Conservation (phyloP, 1,140 invertebrate species). For the Batillaria attramentaria region DNA sequence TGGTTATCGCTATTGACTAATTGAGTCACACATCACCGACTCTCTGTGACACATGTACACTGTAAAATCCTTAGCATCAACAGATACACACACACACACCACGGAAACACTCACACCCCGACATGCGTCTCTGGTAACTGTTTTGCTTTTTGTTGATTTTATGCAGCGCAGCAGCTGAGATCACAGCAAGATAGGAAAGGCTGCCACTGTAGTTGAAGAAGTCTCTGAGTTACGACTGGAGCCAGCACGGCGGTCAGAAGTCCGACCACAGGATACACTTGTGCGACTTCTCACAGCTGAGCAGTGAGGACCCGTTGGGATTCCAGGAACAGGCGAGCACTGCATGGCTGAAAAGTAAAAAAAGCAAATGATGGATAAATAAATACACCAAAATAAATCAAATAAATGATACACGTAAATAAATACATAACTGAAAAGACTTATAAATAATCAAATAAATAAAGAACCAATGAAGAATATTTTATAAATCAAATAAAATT, state of each 20-base stretch:
- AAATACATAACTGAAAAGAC: background rate
- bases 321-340: conserved; percentile 94
- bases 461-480: no score
- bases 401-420: background rate
- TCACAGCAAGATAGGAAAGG: no score
- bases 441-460: background rate
- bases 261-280: conserved; percentile 86
- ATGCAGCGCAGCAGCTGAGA: no score
- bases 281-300: conserved; percentile 90
- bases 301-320: conserved; percentile 85
- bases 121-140: no score
- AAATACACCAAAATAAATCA: background rate
- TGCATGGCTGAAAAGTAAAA: conserved; percentile 79
- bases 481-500: no score
- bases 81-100: background rate
- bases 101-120: background rate
- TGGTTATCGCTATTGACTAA: no score
- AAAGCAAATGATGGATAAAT: conserved; percentile 37
- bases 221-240: no score
- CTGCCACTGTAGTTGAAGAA: no score
- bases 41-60: background rate
- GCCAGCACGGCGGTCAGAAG: conserved; percentile 50
- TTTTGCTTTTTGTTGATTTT: no score
- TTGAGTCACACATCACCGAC: background rate
- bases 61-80: no score